Evolutionary conservation across 2,888 invertebrate genomes (phyloP).

Genomic region (Sepioteuthis lessoniana): DNA sequence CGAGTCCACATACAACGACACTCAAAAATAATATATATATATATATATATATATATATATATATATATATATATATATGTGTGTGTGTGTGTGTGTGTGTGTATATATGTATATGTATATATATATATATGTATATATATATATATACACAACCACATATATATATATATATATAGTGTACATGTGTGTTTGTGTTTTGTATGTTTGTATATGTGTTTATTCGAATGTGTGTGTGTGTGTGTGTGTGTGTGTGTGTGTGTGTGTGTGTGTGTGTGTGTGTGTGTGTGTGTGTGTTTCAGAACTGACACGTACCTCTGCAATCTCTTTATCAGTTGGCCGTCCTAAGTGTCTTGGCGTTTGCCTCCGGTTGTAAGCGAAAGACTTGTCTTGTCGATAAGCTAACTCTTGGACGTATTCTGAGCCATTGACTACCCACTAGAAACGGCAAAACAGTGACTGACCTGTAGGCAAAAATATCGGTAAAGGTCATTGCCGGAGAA

Average conservation of each 20-base stretch:
- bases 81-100: no score
- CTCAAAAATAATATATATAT: no score
- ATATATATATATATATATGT: no score
- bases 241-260: no score
- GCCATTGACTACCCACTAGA: not conserved
- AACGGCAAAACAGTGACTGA: not conserved
- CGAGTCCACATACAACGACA: no score
- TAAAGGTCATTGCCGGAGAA: not conserved
- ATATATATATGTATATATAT: no score
- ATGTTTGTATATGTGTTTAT: not conserved
- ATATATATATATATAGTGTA: no score
- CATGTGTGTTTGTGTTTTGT: no score
- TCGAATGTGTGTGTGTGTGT: no score
- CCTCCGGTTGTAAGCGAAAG: not conserved
- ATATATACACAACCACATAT: not conserved
- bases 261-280: not conserved
- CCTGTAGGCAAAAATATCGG: not conserved
- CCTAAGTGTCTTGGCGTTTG: not conserved
- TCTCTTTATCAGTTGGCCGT: not conserved
- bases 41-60: no score
- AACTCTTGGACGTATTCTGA: not conserved
- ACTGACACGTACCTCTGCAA: not conserved
- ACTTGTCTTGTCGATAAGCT: not conserved
- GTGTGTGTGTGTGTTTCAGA: no score
- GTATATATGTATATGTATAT: no score